A percentile compares a stretch with the other conserved stretches of the same genome.
phyloP scores from a whole-genome alignment of 2,888 invertebrate genomes.

The Leptopterna dolabrata region DNA sequence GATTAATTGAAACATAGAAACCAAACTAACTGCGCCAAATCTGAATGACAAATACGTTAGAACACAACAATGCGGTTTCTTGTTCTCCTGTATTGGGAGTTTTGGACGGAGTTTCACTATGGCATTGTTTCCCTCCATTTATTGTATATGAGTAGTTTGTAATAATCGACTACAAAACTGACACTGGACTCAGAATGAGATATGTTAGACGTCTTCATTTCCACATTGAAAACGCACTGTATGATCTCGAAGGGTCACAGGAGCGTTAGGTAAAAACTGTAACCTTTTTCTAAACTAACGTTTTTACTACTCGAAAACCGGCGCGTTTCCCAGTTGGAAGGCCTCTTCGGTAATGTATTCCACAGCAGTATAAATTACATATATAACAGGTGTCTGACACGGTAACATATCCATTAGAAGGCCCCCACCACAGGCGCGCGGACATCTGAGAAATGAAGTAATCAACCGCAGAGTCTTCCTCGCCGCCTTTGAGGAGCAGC shows the following conservation, averaged over 20 bases:
- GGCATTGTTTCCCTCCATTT: too few relatives aligned
- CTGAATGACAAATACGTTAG: too few relatives aligned
- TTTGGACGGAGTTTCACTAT: too few relatives aligned
- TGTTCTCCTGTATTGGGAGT: too few relatives aligned
- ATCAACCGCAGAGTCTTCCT: constrained; percentile 18
- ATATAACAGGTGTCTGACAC: constrained; percentile 55
- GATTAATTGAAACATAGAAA: too few relatives aligned
- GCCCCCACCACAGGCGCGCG: background rate
- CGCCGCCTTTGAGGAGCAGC: background rate
- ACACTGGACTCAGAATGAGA: too few relatives aligned
- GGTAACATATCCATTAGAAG: constrained; percentile 54
- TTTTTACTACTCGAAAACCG: constrained; percentile 14
- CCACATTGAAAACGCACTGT: background rate
- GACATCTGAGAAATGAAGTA: constrained; percentile 52
- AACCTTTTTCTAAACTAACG: background rate
- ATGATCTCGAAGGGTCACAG: background rate
- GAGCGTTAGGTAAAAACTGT: background rate
- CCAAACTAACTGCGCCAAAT: too few relatives aligned
- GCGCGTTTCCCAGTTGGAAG: background rate
- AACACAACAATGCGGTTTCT: too few relatives aligned
- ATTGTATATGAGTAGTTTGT: too few relatives aligned
- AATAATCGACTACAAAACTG: too few relatives aligned
- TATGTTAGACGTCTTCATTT: background rate
- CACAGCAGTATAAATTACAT: constrained; percentile 50
- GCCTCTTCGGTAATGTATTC: constrained; percentile 45